Percentiles rank a stretch among this genome's conserved stretches.
These are phyloP conservation scores for Ephydatia muelleri DNA, from an alignment of 37 sponge, comb jelly and placozoan genomes.

Conservation along the genomic window DNA sequence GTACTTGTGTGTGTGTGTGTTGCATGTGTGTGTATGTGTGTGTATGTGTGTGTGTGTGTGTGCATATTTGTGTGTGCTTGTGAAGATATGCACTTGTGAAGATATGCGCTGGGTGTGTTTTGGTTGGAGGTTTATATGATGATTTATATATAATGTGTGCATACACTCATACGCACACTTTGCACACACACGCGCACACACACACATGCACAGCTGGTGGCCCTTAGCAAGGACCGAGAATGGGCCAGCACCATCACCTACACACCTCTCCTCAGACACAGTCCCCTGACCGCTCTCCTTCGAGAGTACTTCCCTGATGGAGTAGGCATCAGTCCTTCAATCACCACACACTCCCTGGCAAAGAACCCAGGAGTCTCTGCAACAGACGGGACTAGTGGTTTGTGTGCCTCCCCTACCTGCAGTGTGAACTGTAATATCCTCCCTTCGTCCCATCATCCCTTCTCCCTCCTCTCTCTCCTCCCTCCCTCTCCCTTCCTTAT, in stretches of 20 bases:
- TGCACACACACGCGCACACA: neutral
- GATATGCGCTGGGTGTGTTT: neutral
- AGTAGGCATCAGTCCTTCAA: constrained; percentile 77
- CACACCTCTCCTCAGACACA: constrained; percentile 73
- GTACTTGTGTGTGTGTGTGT: neutral
- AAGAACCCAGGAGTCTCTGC: neutral
- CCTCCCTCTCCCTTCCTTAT: too few relatives aligned
- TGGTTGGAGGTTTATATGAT: neutral
- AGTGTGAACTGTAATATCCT: too few relatives aligned
- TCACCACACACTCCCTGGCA: neutral
- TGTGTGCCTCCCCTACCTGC: neutral
- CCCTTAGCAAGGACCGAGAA: constrained; percentile 23
- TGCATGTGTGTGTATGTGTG: neutral
- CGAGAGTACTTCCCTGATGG: constrained; percentile 79
- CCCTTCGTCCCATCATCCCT: neutral
- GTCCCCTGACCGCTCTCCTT: constrained; percentile 66
- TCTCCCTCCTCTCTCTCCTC: too few relatives aligned
- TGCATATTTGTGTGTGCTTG: neutral
- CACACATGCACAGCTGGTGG: constrained; percentile 38
- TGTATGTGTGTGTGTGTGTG: neutral
- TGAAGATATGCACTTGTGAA: neutral
- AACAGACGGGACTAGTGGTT: neutral
- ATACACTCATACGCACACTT: neutral
- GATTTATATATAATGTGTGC: neutral
- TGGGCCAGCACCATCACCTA: constrained; percentile 76